phyloP scores from a whole-genome alignment of 2,113 vertebrate genomes.

The Peromyscus californicus region DNA sequence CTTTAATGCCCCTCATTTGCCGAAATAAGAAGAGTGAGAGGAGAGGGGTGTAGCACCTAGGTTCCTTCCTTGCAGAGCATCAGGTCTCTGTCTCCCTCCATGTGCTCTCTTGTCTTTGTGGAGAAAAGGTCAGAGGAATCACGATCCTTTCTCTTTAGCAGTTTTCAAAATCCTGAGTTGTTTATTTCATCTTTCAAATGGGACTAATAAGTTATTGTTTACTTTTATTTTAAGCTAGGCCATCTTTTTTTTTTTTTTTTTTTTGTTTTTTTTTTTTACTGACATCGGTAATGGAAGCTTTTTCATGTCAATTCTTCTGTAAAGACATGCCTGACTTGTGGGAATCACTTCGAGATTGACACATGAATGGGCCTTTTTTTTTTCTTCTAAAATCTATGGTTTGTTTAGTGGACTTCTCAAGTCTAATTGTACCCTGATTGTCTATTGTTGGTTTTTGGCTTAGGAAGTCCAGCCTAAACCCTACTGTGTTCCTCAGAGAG shows the following conservation, averaged over 20 bases:
- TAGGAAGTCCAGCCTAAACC: background rate
- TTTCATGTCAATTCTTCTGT: background rate
- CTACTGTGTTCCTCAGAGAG: background rate
- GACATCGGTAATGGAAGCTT: background rate
- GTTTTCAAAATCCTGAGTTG: background rate
- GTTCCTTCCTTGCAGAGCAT: background rate
- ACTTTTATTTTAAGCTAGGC: background rate
- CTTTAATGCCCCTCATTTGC: background rate
- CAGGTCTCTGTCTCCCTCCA: background rate
- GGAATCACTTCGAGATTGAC: background rate
- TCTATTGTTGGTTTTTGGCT: background rate
- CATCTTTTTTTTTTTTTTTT: background rate
- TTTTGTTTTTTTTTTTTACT: background rate
- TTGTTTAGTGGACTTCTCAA: conserved; percentile 1
- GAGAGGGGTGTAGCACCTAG: background rate
- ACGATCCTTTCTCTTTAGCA: background rate
- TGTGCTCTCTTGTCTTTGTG: background rate
- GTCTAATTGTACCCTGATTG: background rate
- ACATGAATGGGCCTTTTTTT: background rate
- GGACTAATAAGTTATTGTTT: background rate
- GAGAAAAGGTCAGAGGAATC: background rate
- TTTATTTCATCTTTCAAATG: background rate
- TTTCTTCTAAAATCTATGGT: background rate
- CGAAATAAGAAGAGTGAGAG: background rate
- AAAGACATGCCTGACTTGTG: background rate